phyloP scores from a whole-genome alignment of 2,888 invertebrate genomes.

The Nycteola revayana region DNA sequence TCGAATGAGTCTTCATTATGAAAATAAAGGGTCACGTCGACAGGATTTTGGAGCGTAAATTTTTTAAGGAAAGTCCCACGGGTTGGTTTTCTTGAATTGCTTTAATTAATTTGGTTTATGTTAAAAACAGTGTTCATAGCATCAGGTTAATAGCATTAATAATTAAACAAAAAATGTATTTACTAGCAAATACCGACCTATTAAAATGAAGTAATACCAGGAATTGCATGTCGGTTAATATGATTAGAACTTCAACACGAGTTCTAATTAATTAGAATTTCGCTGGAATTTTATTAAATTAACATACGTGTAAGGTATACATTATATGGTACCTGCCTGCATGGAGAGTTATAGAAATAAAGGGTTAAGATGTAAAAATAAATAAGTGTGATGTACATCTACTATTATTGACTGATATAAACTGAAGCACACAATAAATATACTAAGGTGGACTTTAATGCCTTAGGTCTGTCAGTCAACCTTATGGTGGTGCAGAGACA shows the following conservation, averaged over 20 bases:
- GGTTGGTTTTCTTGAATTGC: slow-evolving; percentile 22
- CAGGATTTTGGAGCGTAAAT: slow-evolving; percentile 29
- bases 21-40: slow-evolving; percentile 52
- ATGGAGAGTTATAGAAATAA: no score
- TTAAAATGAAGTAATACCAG: slow-evolving; percentile 19
- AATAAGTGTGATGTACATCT: no score
- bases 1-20: slow-evolving; percentile 56
- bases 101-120: no score
- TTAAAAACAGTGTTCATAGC: no score
- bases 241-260: slow-evolving; percentile 5
- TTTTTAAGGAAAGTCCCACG: slow-evolving; percentile 32
- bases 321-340: no score
- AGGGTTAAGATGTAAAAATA: slow-evolving; percentile 16
- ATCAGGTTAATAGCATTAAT: neutral
- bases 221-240: slow-evolving; percentile 2
- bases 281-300: slow-evolving; percentile 2
- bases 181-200: slow-evolving; percentile 10
- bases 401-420: no score
- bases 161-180: slow-evolving; percentile 15
- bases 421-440: no score
- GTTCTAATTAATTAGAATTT: slow-evolving; percentile 8
- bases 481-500: no score
- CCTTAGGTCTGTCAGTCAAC: no score
- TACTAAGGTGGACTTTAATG: no score
- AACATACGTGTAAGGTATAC: neutral